Conservation (phyloP, 2,797 vertebrate species). For the Poeciliopsis infans region DNA sequence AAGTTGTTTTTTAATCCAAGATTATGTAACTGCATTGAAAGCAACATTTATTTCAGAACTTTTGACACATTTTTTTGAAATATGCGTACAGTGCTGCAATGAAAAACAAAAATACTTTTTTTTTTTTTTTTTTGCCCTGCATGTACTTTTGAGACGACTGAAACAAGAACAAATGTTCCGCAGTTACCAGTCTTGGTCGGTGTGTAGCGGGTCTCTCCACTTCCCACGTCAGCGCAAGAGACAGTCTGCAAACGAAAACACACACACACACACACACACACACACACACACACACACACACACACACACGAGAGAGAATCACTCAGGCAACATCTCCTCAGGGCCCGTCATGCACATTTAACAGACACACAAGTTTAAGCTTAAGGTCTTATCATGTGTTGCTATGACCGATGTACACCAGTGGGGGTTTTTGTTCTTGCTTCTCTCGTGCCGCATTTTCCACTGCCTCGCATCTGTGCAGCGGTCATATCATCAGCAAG, state of each 20-base stretch:
- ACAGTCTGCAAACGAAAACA: conserved; percentile 37
- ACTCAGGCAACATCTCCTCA: neutral
- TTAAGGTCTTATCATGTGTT: neutral
- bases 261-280: conserved; percentile 11
- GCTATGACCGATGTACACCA: conserved; percentile 5
- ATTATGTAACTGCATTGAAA: neutral
- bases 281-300: conserved; percentile 29
- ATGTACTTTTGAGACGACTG: conserved; percentile 1
- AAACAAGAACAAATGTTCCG: conserved; percentile 23
- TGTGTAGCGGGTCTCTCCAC: conserved; percentile 75
- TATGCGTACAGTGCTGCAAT: neutral
- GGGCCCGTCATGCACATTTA: neutral
- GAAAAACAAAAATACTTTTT: neutral
- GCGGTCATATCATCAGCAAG: conserved; percentile 57
- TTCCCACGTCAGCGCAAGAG: conserved; percentile 71
- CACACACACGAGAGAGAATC: neutral
- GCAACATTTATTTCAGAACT: neutral
- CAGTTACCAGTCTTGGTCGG: conserved; percentile 79
- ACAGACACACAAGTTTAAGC: neutral
- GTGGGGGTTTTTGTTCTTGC: neutral
- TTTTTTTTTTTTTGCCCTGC: neutral
- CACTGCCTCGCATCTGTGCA: conserved; percentile 49
- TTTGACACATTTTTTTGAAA: neutral
- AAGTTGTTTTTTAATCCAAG: neutral
- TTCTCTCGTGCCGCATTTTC: conserved; percentile 30